Conservation (phyloP, 2,113 vertebrate species). For the Dicrurus megarhynchus region DNA sequence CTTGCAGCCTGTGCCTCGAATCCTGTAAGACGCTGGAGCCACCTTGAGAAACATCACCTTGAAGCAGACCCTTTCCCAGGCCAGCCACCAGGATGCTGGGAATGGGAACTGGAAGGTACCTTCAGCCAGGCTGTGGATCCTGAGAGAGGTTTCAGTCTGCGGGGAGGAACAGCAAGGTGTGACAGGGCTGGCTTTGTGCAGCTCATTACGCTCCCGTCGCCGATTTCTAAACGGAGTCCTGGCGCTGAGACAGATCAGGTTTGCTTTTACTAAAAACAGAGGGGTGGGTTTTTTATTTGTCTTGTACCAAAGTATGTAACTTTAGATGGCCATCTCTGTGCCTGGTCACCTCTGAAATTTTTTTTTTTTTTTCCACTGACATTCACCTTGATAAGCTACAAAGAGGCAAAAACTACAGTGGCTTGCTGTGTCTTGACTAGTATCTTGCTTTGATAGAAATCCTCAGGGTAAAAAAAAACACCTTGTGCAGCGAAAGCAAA, state of each 20-base stretch:
- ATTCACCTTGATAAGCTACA: conserved; percentile 31
- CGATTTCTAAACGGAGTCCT: not conserved
- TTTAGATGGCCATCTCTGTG: conserved; percentile 24
- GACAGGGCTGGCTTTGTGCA: not conserved
- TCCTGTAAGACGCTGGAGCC: not conserved
- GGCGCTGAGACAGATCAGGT: not conserved
- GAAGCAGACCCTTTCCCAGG: not conserved
- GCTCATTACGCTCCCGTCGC: not conserved
- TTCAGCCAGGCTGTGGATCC: not conserved
- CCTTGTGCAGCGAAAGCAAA: not conserved
- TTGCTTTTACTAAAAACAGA: conserved; percentile 42
- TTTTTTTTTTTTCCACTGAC: not conserved
- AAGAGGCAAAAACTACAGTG: conserved; percentile 1
- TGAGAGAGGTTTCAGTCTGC: not conserved
- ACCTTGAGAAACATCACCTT: not conserved
- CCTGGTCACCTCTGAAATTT: not conserved
- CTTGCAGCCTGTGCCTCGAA: not conserved
- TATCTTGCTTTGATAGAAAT: conserved; percentile 32
- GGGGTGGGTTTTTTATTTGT: conserved; percentile 20
- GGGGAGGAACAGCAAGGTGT: not conserved
- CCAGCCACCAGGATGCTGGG: not conserved
- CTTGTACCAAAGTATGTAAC: not conserved
- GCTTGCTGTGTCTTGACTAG: not conserved
- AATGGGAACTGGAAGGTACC: not conserved
- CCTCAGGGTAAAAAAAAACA: conserved; percentile 10